Percentiles rank a stretch among this genome's conserved stretches.
Conservation (phyloP, 2,113 vertebrate genomes). For the Passer domesticus region DNA sequence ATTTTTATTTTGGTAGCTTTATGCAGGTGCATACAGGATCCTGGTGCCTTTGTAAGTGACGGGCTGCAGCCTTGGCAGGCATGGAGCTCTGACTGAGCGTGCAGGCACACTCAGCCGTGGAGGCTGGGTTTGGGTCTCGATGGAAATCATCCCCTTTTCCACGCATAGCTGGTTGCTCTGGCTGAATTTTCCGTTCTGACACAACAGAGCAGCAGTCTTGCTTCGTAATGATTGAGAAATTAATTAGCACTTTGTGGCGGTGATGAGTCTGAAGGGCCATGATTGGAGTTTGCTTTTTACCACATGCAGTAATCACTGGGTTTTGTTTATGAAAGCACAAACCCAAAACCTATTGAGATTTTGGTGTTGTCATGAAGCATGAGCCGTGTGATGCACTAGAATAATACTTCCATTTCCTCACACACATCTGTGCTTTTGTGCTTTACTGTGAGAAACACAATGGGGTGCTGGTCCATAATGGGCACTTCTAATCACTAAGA, state of each 20-base stretch:
- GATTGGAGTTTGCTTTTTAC: constrained; percentile 31
- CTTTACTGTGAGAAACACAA: constrained; percentile 20
- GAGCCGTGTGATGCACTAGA: background rate
- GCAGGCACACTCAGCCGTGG: background rate
- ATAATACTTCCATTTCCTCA: constrained; percentile 31
- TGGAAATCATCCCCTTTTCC: background rate
- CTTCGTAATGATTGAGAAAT: constrained; percentile 15
- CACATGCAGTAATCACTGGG: background rate
- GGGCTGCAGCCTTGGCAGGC: background rate
- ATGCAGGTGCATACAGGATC: background rate
- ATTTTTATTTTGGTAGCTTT: background rate
- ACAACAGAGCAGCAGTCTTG: background rate
- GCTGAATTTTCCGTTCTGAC: background rate
- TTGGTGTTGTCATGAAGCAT: constrained; percentile 30
- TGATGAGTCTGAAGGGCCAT: constrained; percentile 11
- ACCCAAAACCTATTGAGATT: constrained; percentile 20
- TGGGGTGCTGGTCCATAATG: constrained; percentile 3
- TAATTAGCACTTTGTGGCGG: background rate
- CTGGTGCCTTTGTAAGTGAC: background rate
- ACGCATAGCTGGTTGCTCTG: background rate
- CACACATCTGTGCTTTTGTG: constrained; percentile 30
- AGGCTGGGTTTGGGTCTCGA: background rate
- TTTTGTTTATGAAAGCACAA: constrained; percentile 36
- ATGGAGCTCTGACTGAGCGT: background rate
- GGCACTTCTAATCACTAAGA: background rate